These are phyloP conservation scores for Drosophila nigromelanica DNA, from an alignment of 1,140 invertebrate genomes.

Conservation along the genomic window DNA sequence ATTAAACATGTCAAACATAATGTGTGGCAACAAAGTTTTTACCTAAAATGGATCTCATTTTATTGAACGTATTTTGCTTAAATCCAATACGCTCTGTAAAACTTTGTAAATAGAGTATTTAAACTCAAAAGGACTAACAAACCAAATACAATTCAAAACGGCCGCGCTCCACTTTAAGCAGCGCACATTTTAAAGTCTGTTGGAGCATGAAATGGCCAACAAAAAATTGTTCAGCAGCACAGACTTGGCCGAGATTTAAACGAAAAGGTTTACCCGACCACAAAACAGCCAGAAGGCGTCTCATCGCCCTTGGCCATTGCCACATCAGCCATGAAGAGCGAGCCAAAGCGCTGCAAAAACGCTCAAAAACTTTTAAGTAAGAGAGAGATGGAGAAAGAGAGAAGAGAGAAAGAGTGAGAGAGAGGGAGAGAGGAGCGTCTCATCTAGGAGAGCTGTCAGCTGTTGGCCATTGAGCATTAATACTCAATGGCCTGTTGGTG, in stretches of 20 bases:
- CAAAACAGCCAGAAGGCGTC: constrained; percentile 17
- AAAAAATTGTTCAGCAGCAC: constrained; percentile 15
- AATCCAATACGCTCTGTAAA: too few relatives aligned
- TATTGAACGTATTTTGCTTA: too few relatives aligned
- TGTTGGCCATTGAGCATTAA: constrained; percentile 3
- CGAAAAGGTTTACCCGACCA: constrained; percentile 38
- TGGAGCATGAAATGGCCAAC: constrained; percentile 62
- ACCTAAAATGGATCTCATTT: too few relatives aligned
- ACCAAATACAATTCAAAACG: constrained; percentile 54
- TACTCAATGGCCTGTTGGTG: too few relatives aligned
- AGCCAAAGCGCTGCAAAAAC: constrained; percentile 16
- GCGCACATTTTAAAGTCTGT: constrained; percentile 60
- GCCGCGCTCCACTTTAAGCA: constrained; percentile 44
- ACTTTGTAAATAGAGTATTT: too few relatives aligned
- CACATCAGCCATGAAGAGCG: constrained; percentile 19
- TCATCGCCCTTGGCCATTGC: constrained; percentile 31
- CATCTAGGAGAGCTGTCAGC: constrained; percentile 11
- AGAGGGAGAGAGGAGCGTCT: not conserved
- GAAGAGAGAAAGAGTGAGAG: not conserved
- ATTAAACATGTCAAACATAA: too few relatives aligned
- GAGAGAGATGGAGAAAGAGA: not conserved
- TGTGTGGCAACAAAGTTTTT: too few relatives aligned
- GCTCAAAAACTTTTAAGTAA: constrained; percentile 18
- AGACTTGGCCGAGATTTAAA: constrained; percentile 41
- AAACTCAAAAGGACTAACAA: constrained; percentile 1